Percentiles rank a stretch among this genome's conserved stretches.
Conservation (phyloP, 2,888 invertebrate genomes). For the Esperia sulphurella region DNA sequence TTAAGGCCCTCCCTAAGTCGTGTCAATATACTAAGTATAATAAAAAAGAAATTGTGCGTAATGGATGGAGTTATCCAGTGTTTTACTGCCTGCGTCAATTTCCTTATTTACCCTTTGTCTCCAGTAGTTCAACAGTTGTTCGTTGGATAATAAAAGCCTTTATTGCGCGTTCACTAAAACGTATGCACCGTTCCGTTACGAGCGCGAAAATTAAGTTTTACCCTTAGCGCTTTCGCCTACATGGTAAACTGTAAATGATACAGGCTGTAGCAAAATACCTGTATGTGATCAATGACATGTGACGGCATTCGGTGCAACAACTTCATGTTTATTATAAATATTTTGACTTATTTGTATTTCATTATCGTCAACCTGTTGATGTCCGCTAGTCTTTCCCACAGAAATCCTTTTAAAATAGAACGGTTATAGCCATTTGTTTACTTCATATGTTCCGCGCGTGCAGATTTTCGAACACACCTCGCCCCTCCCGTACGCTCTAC, state of each 20-base stretch:
- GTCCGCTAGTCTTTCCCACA: too few relatives aligned
- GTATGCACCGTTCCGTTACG: conserved; percentile 39
- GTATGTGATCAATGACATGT: too few relatives aligned
- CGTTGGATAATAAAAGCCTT: conserved; percentile 32
- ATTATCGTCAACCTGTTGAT: too few relatives aligned
- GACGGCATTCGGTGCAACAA: too few relatives aligned
- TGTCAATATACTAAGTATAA: background rate
- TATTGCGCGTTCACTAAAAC: conserved; percentile 41
- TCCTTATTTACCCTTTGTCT: conserved; percentile 6
- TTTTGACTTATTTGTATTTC: too few relatives aligned
- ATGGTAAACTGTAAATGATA: background rate
- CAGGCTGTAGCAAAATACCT: too few relatives aligned
- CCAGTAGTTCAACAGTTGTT: conserved; percentile 11
- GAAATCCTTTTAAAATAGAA: too few relatives aligned
- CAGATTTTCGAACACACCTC: too few relatives aligned
- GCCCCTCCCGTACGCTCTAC: too few relatives aligned
- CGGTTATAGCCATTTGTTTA: too few relatives aligned
- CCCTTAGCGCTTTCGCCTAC: conserved; percentile 19
- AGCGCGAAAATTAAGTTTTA: conserved; percentile 45
- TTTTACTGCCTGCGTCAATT: conserved; percentile 7
- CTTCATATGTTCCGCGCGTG: too few relatives aligned
- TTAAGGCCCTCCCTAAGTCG: background rate
- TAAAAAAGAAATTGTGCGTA: background rate
- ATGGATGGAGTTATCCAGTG: background rate
- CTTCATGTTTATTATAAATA: too few relatives aligned